These are phyloP conservation scores for Tyrophagus putrescentiae DNA, from an alignment of 1,140 invertebrate species.

Conservation along the genomic window DNA sequence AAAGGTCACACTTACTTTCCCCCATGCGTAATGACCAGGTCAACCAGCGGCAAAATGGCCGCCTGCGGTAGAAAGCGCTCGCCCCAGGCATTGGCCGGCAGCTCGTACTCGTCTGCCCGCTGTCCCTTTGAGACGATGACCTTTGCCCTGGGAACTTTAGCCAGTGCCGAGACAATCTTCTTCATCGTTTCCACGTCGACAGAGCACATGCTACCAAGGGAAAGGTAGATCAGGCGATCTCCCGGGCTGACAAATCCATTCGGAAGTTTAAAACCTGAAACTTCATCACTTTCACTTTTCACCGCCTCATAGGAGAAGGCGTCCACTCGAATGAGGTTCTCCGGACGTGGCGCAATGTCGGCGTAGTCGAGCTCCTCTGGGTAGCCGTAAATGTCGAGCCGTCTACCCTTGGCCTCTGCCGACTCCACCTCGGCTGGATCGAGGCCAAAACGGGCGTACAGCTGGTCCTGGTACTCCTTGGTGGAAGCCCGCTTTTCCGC, in stretches of 20 bases:
- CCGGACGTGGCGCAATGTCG: slow-evolving; percentile 1
- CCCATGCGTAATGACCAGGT: slow-evolving; percentile 22
- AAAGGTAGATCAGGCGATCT: not conserved
- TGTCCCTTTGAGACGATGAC: slow-evolving; percentile 6
- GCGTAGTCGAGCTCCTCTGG: slow-evolving; percentile 20
- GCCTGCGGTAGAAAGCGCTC: slow-evolving; percentile 1
- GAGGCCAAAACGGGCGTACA: too few species aligned
- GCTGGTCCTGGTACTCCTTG: too few species aligned
- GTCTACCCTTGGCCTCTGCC: too few species aligned
- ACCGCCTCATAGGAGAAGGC: not conserved
- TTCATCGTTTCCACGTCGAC: slow-evolving; percentile 11
- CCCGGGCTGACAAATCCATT: not conserved
- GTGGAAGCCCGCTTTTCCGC: too few species aligned
- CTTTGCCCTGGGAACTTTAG: not conserved
- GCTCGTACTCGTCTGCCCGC: not conserved
- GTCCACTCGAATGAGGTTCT: slow-evolving; percentile 1
- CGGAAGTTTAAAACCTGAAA: slow-evolving; percentile 11
- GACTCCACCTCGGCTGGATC: too few species aligned
- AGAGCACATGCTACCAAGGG: not conserved
- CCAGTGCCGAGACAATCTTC: not conserved
- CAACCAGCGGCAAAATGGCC: slow-evolving; percentile 6
- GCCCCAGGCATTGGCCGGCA: slow-evolving; percentile 20
- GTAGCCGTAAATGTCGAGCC: slow-evolving; percentile 19
- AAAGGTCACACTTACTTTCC: too few species aligned
- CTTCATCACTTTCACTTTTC: too few species aligned